A percentile compares a stretch with the other conserved stretches of the same genome.
These are phyloP conservation scores for Solenopsis invicta DNA, from an alignment of 1,140 invertebrate genomes.

Conservation along the genomic window DNA sequence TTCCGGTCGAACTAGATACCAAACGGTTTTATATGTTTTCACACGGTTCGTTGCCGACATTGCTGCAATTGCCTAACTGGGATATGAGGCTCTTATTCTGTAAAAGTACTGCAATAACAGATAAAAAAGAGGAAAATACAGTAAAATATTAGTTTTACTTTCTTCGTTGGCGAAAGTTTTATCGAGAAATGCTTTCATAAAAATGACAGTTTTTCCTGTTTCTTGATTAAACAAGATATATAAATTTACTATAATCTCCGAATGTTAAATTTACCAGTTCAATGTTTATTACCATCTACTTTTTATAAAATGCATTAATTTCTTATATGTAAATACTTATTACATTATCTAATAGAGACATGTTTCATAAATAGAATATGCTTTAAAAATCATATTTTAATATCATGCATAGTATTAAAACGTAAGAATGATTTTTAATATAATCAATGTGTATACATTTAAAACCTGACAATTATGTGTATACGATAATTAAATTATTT, in stretches of 20 bases:
- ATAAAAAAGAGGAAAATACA: background rate
- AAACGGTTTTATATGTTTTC: slow-evolving; percentile 49
- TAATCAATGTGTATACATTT: background rate
- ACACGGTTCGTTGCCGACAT: slow-evolving; percentile 6
- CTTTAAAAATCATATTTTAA: too few relatives aligned
- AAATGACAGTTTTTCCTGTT: background rate
- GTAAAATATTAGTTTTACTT: slow-evolving; percentile 11
- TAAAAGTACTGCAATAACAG: background rate
- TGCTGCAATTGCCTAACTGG: background rate
- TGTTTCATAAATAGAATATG: too few relatives aligned
- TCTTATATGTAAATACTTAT: background rate
- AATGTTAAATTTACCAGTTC: background rate
- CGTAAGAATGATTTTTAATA: background rate
- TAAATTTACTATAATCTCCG: too few relatives aligned
- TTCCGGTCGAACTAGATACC: slow-evolving; percentile 68
- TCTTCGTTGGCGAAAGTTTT: background rate
- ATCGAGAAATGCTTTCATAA: background rate
- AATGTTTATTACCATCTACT: background rate
- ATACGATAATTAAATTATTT: slow-evolving; percentile 9
- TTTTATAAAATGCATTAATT: background rate
- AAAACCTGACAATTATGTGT: background rate
- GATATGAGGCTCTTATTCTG: slow-evolving; percentile 57
- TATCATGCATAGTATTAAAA: background rate
- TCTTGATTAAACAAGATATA: background rate
- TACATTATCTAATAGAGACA: background rate